phyloP scores from a whole-genome alignment of 2,797 vertebrate genomes.

The Thalassophryne amazonica region DNA sequence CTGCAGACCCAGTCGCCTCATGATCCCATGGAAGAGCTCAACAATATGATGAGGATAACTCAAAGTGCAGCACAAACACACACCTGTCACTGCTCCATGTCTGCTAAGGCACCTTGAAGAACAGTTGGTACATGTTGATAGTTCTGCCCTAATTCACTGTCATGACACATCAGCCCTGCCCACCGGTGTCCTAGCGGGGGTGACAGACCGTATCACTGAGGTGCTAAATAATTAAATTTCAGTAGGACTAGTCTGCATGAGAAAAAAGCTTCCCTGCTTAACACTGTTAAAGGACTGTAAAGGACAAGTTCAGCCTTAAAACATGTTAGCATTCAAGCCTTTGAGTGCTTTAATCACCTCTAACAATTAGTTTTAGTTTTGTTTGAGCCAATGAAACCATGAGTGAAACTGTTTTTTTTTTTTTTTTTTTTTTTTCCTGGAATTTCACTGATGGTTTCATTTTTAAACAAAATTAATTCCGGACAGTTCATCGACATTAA shows the following conservation, averaged over 20 bases:
- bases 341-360: no score
- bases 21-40: neutral
- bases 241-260: slow-evolving; percentile 38
- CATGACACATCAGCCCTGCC: slow-evolving; percentile 39
- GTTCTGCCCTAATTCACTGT: slow-evolving; percentile 31
- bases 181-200: slow-evolving; percentile 45
- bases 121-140: slow-evolving; percentile 16
- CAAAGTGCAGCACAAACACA: neutral
- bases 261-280: no score
- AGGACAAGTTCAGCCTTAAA: no score
- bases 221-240: slow-evolving; percentile 64
- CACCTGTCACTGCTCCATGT: neutral
- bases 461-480: no score
- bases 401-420: no score
- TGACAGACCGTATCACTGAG: slow-evolving; percentile 41
- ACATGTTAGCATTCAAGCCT: no score
- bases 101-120: slow-evolving; percentile 21
- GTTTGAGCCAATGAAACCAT: no score
- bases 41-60: slow-evolving; percentile 11
- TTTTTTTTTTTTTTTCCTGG: no score
- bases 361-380: no score
- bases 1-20: neutral
- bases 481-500: no score
- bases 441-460: no score
- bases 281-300: no score